These are phyloP conservation scores for Cephus pulcher DNA, from an alignment of 2,888 invertebrate species.

Conservation along the genomic window DNA sequence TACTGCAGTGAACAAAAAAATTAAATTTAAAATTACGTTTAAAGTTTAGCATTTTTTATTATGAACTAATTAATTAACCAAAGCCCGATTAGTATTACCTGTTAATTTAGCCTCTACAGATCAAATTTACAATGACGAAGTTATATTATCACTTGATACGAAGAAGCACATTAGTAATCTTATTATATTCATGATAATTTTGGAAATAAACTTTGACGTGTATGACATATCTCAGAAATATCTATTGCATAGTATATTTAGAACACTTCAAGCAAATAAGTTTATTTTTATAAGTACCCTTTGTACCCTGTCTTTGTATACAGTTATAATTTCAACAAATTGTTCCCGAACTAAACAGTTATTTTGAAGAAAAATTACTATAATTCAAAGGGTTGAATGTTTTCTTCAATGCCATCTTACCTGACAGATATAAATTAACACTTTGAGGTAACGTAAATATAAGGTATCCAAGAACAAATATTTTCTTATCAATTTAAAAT, in stretches of 20 bases:
- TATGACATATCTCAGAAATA: not conserved
- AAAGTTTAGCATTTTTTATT: not conserved
- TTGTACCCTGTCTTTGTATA: not conserved
- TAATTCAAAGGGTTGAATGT: no score
- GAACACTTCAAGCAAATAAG: not conserved
- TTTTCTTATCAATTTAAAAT: no score
- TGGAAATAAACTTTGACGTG: no score
- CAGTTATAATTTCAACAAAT: no score
- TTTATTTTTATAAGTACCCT: not conserved
- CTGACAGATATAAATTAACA: not conserved
- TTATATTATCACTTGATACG: no score
- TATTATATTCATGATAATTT: no score
- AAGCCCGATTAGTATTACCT: not conserved
- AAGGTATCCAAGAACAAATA: no score
- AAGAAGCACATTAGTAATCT: no score
- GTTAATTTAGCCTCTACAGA: not conserved
- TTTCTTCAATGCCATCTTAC: not conserved
- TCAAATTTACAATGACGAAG: not conserved
- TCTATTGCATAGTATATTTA: not conserved
- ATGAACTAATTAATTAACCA: not conserved
- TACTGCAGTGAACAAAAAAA: not conserved
- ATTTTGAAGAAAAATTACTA: not conserved
- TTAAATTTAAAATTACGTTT: not conserved
- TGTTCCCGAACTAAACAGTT: not conserved
- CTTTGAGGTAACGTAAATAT: not conserved